A percentile compares a stretch with the other conserved stretches of the same genome.
Conservation (phyloP, 1,140 invertebrate genomes). For the Zaprionus africanus region DNA sequence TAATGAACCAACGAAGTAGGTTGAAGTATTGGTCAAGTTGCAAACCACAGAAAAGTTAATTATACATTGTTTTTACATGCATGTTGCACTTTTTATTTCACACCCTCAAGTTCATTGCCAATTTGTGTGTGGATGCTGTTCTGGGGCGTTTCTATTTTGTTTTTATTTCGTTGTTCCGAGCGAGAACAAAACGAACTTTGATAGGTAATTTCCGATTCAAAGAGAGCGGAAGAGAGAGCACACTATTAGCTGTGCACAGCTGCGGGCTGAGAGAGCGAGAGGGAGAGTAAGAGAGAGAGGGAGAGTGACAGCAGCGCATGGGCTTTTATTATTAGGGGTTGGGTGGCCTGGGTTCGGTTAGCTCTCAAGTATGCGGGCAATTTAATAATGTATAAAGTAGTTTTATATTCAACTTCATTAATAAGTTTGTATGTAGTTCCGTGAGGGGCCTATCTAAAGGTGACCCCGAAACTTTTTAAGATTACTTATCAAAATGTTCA, state of each 20-base stretch:
- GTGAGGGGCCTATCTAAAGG: slow-evolving; percentile 12
- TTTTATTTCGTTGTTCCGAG: slow-evolving; percentile 18
- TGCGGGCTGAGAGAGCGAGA: slow-evolving; percentile 5
- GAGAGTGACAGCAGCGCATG: slow-evolving; percentile 22
- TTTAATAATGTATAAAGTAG: background rate
- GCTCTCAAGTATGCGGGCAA: background rate
- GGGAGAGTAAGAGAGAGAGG: slow-evolving; percentile 15
- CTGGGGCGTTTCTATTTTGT: slow-evolving; percentile 22
- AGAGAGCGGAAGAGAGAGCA: slow-evolving; percentile 23
- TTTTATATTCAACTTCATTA: background rate
- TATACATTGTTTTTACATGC: background rate
- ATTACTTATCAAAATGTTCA: slow-evolving; percentile 20
- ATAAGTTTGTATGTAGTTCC: background rate
- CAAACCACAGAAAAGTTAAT: no score
- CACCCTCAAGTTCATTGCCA: slow-evolving; percentile 69
- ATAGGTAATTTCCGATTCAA: slow-evolving; percentile 21
- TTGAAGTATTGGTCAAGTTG: background rate
- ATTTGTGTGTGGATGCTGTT: slow-evolving; percentile 38
- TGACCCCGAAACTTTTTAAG: slow-evolving; percentile 16
- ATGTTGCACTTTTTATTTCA: slow-evolving; percentile 31
- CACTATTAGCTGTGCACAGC: background rate
- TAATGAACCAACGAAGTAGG: slow-evolving; percentile 27
- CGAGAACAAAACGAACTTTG: slow-evolving; percentile 1
- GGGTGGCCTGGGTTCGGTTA: background rate
- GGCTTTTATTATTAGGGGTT: slow-evolving; percentile 10